Evolutionary conservation across 2,888 invertebrate genomes (phyloP).

Genomic region (Lasioglossum leucozonium): DNA sequence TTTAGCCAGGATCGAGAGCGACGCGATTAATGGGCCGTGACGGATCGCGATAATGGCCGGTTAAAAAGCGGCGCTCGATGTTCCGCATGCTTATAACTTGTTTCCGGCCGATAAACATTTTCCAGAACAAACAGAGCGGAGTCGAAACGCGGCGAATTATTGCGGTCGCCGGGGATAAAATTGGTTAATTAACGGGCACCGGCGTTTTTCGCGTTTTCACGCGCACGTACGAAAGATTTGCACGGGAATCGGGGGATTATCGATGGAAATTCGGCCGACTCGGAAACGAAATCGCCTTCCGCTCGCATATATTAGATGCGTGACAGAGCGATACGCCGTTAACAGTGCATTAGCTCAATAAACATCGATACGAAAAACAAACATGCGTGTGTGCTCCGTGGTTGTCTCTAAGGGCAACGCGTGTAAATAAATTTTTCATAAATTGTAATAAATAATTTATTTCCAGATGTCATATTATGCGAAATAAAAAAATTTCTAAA

Average conservation of each 20-base stretch:
- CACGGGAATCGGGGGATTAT: constrained; percentile 8
- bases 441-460: neutral
- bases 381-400: too few species aligned
- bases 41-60: constrained; percentile 17
- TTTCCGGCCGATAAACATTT: constrained; percentile 30
- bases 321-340: neutral
- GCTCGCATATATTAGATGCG: neutral
- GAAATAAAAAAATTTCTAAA: too few species aligned
- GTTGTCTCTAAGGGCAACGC: too few species aligned
- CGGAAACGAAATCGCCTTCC: neutral
- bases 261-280: neutral
- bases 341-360: neutral
- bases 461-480: too few species aligned
- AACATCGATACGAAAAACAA: too few species aligned
- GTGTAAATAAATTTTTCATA: neutral
- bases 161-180: constrained; percentile 26
- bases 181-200: constrained; percentile 38
- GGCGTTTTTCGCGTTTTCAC: constrained; percentile 25
- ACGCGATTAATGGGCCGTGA: constrained; percentile 9
- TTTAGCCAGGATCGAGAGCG: constrained; percentile 1
- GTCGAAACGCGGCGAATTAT: constrained; percentile 31
- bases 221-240: constrained; percentile 14
- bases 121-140: constrained; percentile 22
- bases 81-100: constrained; percentile 32
- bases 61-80: constrained; percentile 11